Base-by-base conservation (phyloP, 2,113 vertebrate species). In the Neogobius melanostomus region DNA sequence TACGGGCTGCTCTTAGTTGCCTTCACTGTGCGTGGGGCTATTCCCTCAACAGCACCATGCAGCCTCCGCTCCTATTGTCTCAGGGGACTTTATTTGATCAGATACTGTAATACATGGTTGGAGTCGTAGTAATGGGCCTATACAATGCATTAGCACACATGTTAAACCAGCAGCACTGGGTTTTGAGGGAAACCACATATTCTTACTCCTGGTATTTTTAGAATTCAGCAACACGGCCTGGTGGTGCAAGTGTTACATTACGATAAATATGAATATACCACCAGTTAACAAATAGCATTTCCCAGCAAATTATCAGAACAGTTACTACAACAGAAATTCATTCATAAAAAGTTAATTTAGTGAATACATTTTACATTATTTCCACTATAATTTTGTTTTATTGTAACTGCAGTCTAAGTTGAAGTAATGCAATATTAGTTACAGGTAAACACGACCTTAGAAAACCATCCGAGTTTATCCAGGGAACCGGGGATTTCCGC, bases 401-500 rank as follows among this genome's bases (percentile, higher is more conserved):
- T 49, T 49, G 14, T 2, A 49, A 49, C 3, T 50, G 49, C 15
- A 50, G 49, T 15, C 11, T 11, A 50, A 50, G 48, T 49, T 28
- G 28, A 36, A 36, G 28, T 36, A 5, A 36, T 36, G 28, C 28
- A 36, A 4, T 36, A 36, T 36, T 3, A 36, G 0, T 36, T 36
- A 3, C 28, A 36, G 28, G 28, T 36, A 36, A 36, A 36, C 28
- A 36, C 28, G 28, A 36, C 28, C 3, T 36, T 2, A 36, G 28
- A 36, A 36, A 36, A 36, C 28, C 28, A 36, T 36, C 28, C 28
- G 72, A 76, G 83, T 82, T 74, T 65, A 71, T 77, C 44, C 51
- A 65, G 65, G 64, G 47, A 48, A 48, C 75, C 44, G 59, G 85
- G 88, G 85, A 87, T 87, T 81, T 76, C 89, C 85, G 45, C 11